Base-by-base conservation (phyloP, 2,888 invertebrate species). In the Fragum whitleyi region DNA sequence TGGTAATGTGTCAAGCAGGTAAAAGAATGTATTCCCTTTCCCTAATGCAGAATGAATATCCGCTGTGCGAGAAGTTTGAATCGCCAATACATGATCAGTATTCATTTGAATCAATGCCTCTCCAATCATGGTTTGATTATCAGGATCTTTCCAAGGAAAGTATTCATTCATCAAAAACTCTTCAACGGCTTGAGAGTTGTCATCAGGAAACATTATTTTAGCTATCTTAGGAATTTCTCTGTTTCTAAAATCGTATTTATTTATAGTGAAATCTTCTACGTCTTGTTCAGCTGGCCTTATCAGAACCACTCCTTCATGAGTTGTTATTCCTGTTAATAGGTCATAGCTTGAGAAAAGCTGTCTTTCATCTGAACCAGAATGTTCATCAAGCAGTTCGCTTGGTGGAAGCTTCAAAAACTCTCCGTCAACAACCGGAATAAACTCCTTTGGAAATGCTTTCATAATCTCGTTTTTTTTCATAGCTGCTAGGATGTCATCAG, bases 311-410 rank as follows among this genome's bases (percentile, higher is more conserved):
- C 98, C 98, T 96, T 98, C 98, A 93, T 98, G 98, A 93, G 96
- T 96, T 94, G 98, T 98, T 94, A 97, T 97, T 81, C 98, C 98
- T 89, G 98, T 96, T 91, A 99, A 95, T 79, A 98, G 96, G 94
- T 98, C 97, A 86, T 67, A 28, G 14, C 57, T 62, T 3, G 65
- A 26, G 51, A 78, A 72, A 26, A 72, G n/a, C n/a, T 39, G 9
- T 19, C 67, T n/a, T 16, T 39, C 39, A 32, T 74, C 28, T 36
- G 47, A 26, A 3, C 97, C 97, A 94, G 97, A 96, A 6, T 97
- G 97, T 89, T 97, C 97, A 84, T 96, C 96, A 92, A 98, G 95
- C 95, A 97, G 95, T 77, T 97, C 97, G 93, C 97, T 96, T 0
- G 98, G 98, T 94, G 97, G 96, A 92, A 97, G 96, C 0, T 97